Conservation (phyloP, 2,888 invertebrate genomes). For the Slavum lentiscoides region DNA sequence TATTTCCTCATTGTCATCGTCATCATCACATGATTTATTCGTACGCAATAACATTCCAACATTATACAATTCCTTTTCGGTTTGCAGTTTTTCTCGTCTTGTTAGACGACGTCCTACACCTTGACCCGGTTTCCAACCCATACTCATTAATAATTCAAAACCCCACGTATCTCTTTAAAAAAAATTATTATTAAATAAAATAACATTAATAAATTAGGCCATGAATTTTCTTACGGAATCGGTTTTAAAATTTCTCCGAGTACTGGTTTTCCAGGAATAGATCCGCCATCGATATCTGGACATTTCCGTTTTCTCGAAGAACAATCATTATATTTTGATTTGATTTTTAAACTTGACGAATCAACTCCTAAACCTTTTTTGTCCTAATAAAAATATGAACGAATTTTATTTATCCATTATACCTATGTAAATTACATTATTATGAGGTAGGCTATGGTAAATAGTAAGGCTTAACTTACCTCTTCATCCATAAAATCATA, state of each 20-base stretch:
- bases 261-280: slow-evolving; percentile 70
- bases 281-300: slow-evolving; percentile 59
- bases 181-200: background rate
- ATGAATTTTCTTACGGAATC: slow-evolving; percentile 35
- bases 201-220: background rate
- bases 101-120: slow-evolving; percentile 73
- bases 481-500: slow-evolving; percentile 99
- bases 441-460: background rate
- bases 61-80: slow-evolving; percentile 57
- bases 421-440: background rate
- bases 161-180: slow-evolving; percentile 80
- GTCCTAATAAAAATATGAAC: slow-evolving; percentile 64
- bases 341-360: slow-evolving; percentile 80
- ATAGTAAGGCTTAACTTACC: slow-evolving; percentile 58
- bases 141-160: slow-evolving; percentile 77
- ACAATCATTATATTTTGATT: slow-evolving; percentile 70
- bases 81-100: slow-evolving; percentile 60
- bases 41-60: slow-evolving; percentile 61
- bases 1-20: slow-evolving; percentile 63
- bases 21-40: slow-evolving; percentile 56
- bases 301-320: slow-evolving; percentile 58
- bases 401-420: slow-evolving; percentile 1
- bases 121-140: slow-evolving; percentile 93
- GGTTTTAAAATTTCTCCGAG: slow-evolving; percentile 72
- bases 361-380: slow-evolving; percentile 93